Conservation (phyloP, 1,140 invertebrate genomes). For the Brachionus asplanchnoidis region DNA sequence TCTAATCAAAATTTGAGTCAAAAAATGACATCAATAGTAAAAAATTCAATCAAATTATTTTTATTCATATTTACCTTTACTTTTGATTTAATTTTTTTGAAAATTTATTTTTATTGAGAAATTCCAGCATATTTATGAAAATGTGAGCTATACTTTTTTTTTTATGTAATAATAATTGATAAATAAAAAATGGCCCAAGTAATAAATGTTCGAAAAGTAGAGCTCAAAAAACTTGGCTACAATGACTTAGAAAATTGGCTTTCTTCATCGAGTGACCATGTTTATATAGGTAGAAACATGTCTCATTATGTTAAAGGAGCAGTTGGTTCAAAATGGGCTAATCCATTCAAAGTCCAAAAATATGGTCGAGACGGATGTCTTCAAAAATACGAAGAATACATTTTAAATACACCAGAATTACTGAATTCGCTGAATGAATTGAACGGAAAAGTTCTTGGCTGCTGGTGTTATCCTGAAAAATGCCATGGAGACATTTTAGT, state of each 20-base stretch:
- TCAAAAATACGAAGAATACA: conserved; percentile 24
- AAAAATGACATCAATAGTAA: no score
- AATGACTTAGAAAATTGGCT: conserved; percentile 32
- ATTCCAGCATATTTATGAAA: not conserved
- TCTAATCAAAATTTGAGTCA: no score
- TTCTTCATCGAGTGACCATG: not conserved
- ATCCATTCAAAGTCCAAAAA: conserved; percentile 26
- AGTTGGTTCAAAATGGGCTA: conserved; percentile 35
- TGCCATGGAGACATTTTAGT: conserved; percentile 38
- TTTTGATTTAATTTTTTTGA: not conserved
- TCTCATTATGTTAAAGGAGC: conserved; percentile 37
- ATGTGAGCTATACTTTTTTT: not conserved
- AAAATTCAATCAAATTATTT: no score
- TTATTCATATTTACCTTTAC: not conserved
- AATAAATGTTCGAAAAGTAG: conserved; percentile 31
- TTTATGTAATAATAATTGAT: not conserved
- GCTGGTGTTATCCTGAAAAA: conserved; percentile 37
- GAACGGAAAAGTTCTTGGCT: conserved; percentile 24
- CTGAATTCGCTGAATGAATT: not conserved
- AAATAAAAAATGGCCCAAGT: conserved; percentile 4
- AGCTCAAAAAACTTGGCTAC: conserved; percentile 21
- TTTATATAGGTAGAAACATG: conserved; percentile 38
- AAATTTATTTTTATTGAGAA: not conserved
- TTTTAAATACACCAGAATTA: not conserved
- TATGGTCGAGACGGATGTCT: conserved; percentile 33